These are phyloP conservation scores for Sebastes oblongus DNA, from an alignment of 2,797 vertebrate genomes.

Conservation along the genomic window DNA sequence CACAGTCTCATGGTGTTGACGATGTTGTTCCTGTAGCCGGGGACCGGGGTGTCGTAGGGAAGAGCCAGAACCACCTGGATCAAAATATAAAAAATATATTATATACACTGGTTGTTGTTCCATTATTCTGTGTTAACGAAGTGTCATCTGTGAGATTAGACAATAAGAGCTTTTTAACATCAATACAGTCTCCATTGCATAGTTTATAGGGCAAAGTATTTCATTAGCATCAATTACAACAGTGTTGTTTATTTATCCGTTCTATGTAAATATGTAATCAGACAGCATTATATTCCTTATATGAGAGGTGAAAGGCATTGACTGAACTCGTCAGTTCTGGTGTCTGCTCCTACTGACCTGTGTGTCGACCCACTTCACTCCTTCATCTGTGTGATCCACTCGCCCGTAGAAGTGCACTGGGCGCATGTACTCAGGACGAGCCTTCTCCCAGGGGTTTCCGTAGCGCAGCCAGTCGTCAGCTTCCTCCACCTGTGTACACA, in stretches of 20 bases:
- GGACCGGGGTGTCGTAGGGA: constrained; percentile 91
- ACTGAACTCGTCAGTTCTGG: not conserved
- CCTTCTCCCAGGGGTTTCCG: constrained; percentile 95
- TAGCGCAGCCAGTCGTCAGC: constrained; percentile 95
- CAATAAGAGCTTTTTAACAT: no score
- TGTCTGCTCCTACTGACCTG: constrained; percentile 77
- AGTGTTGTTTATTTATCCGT: not conserved
- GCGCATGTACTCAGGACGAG: constrained; percentile 90
- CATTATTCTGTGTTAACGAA: not conserved
- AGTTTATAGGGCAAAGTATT: not conserved
- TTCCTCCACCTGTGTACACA: constrained; percentile 85
- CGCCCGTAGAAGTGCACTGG: constrained; percentile 91
- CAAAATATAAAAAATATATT: no score
- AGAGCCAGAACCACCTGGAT: constrained; percentile 88
- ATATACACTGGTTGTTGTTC: not conserved
- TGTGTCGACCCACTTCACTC: constrained; percentile 90
- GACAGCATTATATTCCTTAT: not conserved
- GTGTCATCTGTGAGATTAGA: not conserved
- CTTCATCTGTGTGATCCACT: constrained; percentile 86
- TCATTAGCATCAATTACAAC: not conserved
- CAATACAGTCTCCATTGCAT: not conserved
- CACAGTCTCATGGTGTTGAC: constrained; percentile 96
- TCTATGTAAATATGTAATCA: not conserved
- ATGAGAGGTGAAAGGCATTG: not conserved
- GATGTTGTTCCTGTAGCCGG: constrained; percentile 91